Evolutionary conservation across 2,797 vertebrate species (phyloP), one percentile per base, ranked within the genome.

Genomic region (Poeciliopsis gracilis): DNA sequence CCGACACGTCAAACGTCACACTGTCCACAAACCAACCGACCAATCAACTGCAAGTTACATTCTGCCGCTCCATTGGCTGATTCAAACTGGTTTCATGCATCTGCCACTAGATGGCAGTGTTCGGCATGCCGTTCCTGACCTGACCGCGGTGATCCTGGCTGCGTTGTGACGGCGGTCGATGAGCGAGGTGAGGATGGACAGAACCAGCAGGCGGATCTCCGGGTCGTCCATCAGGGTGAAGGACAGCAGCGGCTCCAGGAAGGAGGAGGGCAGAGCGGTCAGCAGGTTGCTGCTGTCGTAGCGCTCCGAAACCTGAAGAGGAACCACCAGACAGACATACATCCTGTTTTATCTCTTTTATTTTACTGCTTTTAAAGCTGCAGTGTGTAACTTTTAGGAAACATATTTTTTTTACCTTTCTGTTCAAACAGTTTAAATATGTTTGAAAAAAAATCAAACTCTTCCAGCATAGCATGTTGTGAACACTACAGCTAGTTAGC

Each of bases 241-340:
- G 11, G 97, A 97, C 18, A 98, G 95, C 57, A 98, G 95, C 3
- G 97, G 95, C 91, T 97, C 96, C 83, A 98, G 88, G 94, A 98
- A 97, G 47, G 96, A 96, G 33, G 94, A 96, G 84, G 97, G 97
- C 83, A 98, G 91, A 0, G 97, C 97, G 0, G 96, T 97, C 91
- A 97, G 85, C 95, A 98, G 96, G 91, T 98, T 98, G 45, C 80
- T 96, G 88, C 96, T 97, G 79, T 97, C 96, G 84, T 97, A 98
- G 1, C 94, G 96, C 43, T 94, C 93, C 0, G 97, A 97, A 2
- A 98, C 91, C 89, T 91, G 82, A 33, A 18, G 30, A 36, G 74
- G 0, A 61, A 63, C 9, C 55, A 10, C n/a, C 57, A 30, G 16
- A 61, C 13, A 30, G 30, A 1, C 30, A 30, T 6, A 16, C 33